Conservation (phyloP, 2,113 vertebrate genomes). For the Mustela nigripes region DNA sequence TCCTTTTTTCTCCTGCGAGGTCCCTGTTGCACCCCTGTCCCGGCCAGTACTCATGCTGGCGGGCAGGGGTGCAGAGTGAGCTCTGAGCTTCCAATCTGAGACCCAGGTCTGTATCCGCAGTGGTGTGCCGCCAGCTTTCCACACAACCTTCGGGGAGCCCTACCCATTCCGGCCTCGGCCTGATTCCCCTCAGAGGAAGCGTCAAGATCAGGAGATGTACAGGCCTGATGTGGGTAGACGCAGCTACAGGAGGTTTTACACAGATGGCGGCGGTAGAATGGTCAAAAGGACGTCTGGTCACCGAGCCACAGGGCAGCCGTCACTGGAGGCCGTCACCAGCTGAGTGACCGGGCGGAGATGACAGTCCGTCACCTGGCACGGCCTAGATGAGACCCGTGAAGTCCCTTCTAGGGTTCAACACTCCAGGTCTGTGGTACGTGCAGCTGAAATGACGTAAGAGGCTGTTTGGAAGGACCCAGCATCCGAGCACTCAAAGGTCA, state of each 20-base stretch:
- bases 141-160: neutral
- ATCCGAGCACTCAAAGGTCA: neutral
- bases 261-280: too few relatives aligned
- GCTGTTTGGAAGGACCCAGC: neutral
- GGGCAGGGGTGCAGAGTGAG: neutral
- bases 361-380: accelerated
- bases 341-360: neutral
- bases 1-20: neutral
- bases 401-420: neutral
- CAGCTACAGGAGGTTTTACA: neutral
- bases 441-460: neutral
- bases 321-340: neutral
- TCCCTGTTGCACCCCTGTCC: neutral
- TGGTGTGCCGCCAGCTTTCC: neutral
- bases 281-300: neutral
- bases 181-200: neutral
- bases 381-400: neutral
- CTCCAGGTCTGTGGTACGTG: neutral
- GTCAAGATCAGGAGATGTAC: neutral
- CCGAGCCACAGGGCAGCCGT: neutral
- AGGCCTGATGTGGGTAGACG: neutral
- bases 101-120: neutral
- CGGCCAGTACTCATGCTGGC: too few relatives aligned
- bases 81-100: neutral
- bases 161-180: neutral